phyloP scores from a whole-genome alignment of 2,888 invertebrate genomes.

The Ophraella communa region DNA sequence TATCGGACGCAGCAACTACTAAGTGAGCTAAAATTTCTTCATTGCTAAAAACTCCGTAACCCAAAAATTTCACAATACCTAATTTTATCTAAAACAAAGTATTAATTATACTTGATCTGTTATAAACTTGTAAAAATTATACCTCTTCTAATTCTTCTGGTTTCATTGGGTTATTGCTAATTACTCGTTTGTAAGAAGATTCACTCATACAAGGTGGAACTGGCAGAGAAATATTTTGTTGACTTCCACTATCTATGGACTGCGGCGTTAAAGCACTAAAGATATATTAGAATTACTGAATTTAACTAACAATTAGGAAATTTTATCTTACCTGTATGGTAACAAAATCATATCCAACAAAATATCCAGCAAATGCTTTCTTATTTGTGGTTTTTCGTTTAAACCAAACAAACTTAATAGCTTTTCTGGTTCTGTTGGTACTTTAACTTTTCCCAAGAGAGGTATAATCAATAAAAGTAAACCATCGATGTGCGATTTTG shows the following conservation, averaged over 20 bases:
- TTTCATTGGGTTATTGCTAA: constrained; percentile 72
- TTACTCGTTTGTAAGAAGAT: constrained; percentile 77
- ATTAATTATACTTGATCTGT: too few relatives aligned
- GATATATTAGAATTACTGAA: constrained; percentile 12
- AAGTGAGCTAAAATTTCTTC: constrained; percentile 77
- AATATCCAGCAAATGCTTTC: constrained; percentile 74
- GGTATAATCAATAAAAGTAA: constrained; percentile 82
- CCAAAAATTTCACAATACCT: constrained; percentile 82
- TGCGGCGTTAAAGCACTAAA: constrained; percentile 53
- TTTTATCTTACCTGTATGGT: constrained; percentile 83
- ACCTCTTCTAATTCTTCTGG: constrained; percentile 85
- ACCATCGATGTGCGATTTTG: constrained; percentile 85
- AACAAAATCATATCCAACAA: constrained; percentile 83
- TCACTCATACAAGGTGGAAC: constrained; percentile 81
- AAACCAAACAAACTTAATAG: constrained; percentile 71
- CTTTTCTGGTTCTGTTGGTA: constrained; percentile 69
- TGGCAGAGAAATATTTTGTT: constrained; percentile 54
- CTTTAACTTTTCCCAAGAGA: constrained; percentile 74
- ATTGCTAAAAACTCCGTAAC: constrained; percentile 77
- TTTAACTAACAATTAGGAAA: neutral
- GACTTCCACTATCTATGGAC: constrained; percentile 40
- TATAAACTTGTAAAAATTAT: constrained; percentile 28
- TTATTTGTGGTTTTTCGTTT: constrained; percentile 74
- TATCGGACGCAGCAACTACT: constrained; percentile 87
- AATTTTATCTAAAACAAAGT: constrained; percentile 68